Base-by-base conservation (phyloP, 2,888 invertebrate species). In the Drosophila pseudotakahashii region DNA sequence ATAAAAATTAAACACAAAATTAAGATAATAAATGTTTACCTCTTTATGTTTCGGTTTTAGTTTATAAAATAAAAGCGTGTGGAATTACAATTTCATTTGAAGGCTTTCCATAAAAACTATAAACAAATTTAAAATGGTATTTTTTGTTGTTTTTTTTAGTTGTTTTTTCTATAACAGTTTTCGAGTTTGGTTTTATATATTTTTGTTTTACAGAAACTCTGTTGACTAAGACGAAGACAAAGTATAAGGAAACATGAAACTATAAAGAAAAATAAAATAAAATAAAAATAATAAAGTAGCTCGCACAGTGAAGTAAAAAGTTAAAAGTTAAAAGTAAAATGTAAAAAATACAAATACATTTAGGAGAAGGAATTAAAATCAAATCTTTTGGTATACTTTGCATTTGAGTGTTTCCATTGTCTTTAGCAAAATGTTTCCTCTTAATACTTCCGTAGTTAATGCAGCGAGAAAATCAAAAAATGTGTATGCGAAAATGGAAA, bases 21-120 rank as follows among this genome's bases (percentile, higher is more conserved):
- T 69, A 69, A 48, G 45, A 60, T 81, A 62, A 72, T 71, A 75
- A 78, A 63, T 37, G 37, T 45, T 68, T 14, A 13, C 63, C 63
- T 39, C n/a, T 26, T 63, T 41, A 37, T 37, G 36, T 48, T n/a
- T 45, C 45, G n/a, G 36, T 44, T 44, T 44, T 23, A 11, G 26
- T 80, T 76, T 52, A 37, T 61, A 72, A 88, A 88, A 82, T 88
- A 82, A 81, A 81, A 81, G 81, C 81, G 86, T 77, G 88, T 81
- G 81, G 81, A 82, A 82, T 82, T 82, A 88, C 88, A 82, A 73
- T 82, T 81, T 85, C 82, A 61, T 77, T 63, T 72, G 63, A 62
- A 68, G 62, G 57, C 34, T 53, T 41, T 58, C 44, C 66, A 64
- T 64, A 66, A 66, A 61, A 66, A 66, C 69, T 73, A 73, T 36